These are phyloP conservation scores for Cyanocitta stelleri DNA, from an alignment of 2,113 vertebrate genomes.

Conservation along the genomic window DNA sequence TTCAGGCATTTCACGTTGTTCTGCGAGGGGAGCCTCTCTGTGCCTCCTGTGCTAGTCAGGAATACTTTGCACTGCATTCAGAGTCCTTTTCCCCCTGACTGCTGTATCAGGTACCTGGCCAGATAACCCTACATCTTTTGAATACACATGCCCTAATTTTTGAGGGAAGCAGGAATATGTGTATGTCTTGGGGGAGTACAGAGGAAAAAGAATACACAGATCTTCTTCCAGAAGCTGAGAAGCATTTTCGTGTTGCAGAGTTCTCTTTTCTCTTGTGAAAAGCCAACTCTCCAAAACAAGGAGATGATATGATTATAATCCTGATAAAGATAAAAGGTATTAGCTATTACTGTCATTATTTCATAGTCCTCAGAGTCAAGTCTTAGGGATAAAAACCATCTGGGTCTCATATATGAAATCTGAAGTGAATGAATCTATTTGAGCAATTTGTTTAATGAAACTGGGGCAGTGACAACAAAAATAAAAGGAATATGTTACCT, in stretches of 20 bases:
- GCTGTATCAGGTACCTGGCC: not conserved
- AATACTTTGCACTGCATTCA: not conserved
- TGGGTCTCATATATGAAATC: not conserved
- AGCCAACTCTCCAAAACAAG: not conserved
- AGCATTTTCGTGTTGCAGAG: not conserved
- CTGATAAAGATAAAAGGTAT: not conserved
- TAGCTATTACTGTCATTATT: constrained; percentile 11
- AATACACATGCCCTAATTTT: not conserved
- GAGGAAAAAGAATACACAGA: not conserved
- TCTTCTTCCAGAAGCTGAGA: not conserved
- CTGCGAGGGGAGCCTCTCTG: not conserved
- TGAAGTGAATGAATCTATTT: not conserved
- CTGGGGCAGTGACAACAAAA: not conserved
- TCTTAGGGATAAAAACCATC: not conserved
- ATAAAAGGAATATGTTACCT: not conserved
- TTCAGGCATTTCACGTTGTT: not conserved
- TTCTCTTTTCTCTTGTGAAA: not conserved
- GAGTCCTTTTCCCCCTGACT: not conserved
- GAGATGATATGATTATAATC: not conserved
- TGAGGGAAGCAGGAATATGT: not conserved
- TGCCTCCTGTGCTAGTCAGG: not conserved
- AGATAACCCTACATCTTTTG: not conserved
- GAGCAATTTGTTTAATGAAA: not conserved
- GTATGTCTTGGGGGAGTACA: not conserved
- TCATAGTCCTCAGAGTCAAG: not conserved